Conservation (phyloP, 2,113 vertebrate species). For the Mionectes macconnelli region DNA sequence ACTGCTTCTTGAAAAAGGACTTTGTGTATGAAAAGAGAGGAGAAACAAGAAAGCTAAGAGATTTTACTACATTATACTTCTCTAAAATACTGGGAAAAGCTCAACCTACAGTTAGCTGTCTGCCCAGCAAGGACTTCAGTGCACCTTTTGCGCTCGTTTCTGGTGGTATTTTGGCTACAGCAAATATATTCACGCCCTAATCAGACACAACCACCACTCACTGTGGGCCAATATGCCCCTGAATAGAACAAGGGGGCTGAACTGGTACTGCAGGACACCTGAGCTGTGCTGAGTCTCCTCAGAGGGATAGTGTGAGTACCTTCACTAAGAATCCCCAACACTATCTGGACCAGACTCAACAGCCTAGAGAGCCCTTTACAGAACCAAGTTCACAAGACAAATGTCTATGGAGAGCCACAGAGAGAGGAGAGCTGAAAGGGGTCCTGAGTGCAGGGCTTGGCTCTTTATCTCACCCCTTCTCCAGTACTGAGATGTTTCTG, state of each 20-base stretch:
- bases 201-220: not conserved
- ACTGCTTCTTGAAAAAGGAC: not conserved
- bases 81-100: not conserved
- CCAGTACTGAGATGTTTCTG: not conserved
- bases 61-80: not conserved
- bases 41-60: not conserved
- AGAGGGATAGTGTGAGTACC: not conserved
- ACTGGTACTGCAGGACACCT: not conserved
- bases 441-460: not conserved
- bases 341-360: rapidly evolving
- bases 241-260: not conserved
- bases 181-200: not conserved
- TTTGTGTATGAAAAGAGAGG: not conserved
- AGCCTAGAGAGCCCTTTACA: not conserved
- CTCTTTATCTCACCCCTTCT: not conserved
- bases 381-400: not conserved
- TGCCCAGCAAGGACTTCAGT: not conserved
- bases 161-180: not conserved
- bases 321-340: not conserved
- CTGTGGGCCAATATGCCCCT: not conserved
- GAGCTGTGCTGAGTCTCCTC: not conserved
- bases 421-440: not conserved
- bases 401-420: not conserved
- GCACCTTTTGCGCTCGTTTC: not conserved
- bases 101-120: not conserved